Conservation (phyloP, 2,888 invertebrate species). For the Salpingus planirostris region DNA sequence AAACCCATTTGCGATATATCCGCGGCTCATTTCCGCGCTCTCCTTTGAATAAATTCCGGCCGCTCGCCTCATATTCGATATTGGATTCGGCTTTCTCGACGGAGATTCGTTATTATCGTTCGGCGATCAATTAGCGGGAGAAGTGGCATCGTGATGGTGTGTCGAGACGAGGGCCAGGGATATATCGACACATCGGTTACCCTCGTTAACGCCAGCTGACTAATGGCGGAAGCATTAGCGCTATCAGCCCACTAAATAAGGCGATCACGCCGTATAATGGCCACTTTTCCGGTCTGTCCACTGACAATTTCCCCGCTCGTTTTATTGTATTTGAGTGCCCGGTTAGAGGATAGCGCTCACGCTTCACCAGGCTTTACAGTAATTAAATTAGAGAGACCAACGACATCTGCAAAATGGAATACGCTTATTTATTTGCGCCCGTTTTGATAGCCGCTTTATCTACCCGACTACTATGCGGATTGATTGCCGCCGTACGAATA, state of each 20-base stretch:
- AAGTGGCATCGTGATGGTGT: too few relatives aligned
- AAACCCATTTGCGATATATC: conserved; percentile 38
- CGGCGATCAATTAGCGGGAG: conserved; percentile 9
- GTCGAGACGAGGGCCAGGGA: too few relatives aligned
- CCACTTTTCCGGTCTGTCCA: conserved; percentile 35
- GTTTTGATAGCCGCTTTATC: too few relatives aligned
- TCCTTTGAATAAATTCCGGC: conserved; percentile 28
- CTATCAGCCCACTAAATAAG: conserved; percentile 40
- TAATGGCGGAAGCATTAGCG: conserved; percentile 43
- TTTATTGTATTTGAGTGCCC: conserved; percentile 22
- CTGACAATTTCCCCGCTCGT: conserved; percentile 31
- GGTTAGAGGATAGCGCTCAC: conserved; percentile 15
- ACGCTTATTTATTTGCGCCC: too few relatives aligned
- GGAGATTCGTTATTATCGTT: neutral
- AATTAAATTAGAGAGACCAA: conserved; percentile 31
- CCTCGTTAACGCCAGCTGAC: conserved; percentile 43
- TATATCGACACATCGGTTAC: conserved; percentile 39
- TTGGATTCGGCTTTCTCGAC: conserved; percentile 15
- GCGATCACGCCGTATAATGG: conserved; percentile 38
- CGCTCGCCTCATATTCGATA: too few relatives aligned
- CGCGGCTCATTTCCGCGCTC: conserved; percentile 22
- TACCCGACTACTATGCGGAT: too few relatives aligned
- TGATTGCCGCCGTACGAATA: too few relatives aligned
- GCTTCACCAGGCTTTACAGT: conserved; percentile 28
- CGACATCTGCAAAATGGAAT: conserved; percentile 31